Evolutionary conservation across 2,797 vertebrate species (phyloP).

Genomic region (Mus caroli): DNA sequence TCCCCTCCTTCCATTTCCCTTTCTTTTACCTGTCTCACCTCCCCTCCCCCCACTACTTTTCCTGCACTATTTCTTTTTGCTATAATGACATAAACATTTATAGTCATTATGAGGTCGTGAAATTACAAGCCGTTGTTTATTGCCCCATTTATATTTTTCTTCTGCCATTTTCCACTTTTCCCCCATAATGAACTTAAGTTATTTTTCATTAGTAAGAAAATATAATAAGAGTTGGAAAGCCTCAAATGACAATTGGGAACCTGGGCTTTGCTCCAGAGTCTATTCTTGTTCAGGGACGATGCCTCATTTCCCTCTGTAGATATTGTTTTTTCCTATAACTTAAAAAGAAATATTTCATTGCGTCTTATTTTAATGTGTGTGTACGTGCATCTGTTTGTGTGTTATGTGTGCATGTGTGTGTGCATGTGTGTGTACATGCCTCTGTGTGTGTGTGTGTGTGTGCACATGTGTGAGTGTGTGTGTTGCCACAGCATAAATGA

Average conservation of each 20-base stretch:
- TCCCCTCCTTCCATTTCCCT: neutral
- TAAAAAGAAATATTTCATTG: neutral
- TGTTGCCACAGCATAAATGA: neutral
- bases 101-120: neutral
- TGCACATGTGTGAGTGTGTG: too few relatives aligned
- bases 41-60: rapidly evolving
- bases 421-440: neutral
- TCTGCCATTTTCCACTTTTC: neutral
- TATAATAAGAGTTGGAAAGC: neutral
- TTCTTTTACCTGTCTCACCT: rapidly evolving
- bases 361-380: neutral
- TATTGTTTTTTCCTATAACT: neutral
- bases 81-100: neutral
- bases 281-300: neutral
- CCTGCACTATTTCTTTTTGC: neutral
- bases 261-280: neutral
- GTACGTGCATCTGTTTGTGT: too few relatives aligned
- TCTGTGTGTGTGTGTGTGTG: neutral
- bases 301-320: neutral
- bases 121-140: neutral
- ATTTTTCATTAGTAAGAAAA: neutral
- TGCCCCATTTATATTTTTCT: neutral
- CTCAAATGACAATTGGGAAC: neutral
- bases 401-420: neutral
- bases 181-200: neutral